phyloP scores from a whole-genome alignment of 2,888 invertebrate genomes.

The Cynaeus angustus region DNA sequence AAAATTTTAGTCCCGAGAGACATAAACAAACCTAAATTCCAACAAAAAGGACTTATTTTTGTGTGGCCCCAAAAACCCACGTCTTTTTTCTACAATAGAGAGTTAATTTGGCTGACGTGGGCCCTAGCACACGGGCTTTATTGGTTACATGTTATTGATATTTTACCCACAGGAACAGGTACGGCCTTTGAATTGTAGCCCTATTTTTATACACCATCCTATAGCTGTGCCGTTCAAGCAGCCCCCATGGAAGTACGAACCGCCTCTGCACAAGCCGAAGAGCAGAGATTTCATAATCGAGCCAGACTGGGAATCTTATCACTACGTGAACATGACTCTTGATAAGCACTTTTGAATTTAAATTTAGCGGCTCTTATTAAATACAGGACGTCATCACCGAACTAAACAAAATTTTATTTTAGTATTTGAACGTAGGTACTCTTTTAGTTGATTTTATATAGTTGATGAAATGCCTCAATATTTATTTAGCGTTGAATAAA shows the following conservation, averaged over 20 bases:
- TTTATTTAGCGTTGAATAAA: no score
- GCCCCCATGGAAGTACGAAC: constrained; percentile 37
- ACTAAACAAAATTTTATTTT: no score
- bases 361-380: no score
- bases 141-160: constrained; percentile 47
- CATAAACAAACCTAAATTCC: constrained; percentile 32
- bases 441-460: no score
- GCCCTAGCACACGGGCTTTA: constrained; percentile 45
- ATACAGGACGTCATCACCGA: no score
- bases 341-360: constrained; percentile 1
- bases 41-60: constrained; percentile 47
- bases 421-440: no score
- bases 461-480: no score
- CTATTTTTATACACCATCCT: neutral
- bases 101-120: constrained; percentile 48
- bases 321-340: constrained; percentile 3
- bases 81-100: constrained; percentile 44
- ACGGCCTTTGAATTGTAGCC: neutral
- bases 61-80: constrained; percentile 51
- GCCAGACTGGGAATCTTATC: constrained; percentile 42
- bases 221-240: constrained; percentile 39
- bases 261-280: constrained; percentile 30
- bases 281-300: constrained; percentile 45
- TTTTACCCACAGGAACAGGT: constrained; percentile 50
- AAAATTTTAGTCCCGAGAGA: constrained; percentile 33